phyloP scores from a whole-genome alignment of 2,888 invertebrate species.

The Linyphia triangularis region DNA sequence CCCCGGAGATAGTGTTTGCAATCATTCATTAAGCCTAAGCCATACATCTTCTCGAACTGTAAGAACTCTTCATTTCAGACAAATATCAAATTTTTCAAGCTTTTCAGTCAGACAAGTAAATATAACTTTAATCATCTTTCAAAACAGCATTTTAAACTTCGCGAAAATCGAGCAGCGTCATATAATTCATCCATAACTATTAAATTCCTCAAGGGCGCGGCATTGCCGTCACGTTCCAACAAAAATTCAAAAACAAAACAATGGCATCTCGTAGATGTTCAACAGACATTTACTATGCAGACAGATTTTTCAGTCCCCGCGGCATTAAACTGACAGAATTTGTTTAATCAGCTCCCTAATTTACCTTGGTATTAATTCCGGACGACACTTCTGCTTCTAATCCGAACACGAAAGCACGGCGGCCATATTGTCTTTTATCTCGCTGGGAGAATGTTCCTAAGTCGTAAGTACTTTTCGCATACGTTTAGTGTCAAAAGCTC shows the following conservation, averaged over 20 bases:
- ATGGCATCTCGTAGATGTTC: background rate
- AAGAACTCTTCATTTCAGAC: too few species aligned
- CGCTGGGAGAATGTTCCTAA: background rate
- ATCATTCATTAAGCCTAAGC: too few species aligned
- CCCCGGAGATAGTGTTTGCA: too few species aligned
- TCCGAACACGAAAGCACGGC: background rate
- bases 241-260: background rate
- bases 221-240: too few species aligned
- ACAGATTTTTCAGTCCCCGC: conserved; percentile 11
- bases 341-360: conserved; percentile 43
- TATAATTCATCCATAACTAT: too few species aligned
- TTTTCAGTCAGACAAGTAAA: too few species aligned
- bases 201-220: too few species aligned
- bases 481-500: conserved; percentile 27
- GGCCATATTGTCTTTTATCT: conserved; percentile 26
- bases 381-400: conserved; percentile 27
- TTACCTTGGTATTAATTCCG: conserved; percentile 50
- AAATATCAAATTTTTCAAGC: too few species aligned
- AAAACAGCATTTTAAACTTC: too few species aligned
- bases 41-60: too few species aligned
- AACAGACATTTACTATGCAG: conserved; percentile 14
- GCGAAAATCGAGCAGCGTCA: too few species aligned
- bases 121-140: too few species aligned
- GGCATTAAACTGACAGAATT: conserved; percentile 42
- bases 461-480: conserved; percentile 39